phyloP scores from a whole-genome alignment of 2,113 vertebrate species.

The Pseudorectes ferrugineus region DNA sequence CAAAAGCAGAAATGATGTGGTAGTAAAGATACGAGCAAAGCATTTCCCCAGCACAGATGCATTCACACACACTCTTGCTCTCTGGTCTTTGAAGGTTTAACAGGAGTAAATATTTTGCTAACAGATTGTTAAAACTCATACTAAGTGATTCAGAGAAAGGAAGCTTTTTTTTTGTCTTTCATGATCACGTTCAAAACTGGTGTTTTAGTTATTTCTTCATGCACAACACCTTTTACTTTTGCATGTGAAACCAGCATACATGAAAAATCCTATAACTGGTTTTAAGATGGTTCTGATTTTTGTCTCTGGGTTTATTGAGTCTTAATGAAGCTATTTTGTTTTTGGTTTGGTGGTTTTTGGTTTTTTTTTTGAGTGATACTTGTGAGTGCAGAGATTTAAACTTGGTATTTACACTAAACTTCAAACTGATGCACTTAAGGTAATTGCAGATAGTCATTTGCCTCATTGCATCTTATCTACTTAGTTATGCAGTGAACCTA shows the following conservation, averaged over 20 bases:
- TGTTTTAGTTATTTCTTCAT: background rate
- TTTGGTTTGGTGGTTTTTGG: background rate
- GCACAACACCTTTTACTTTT: background rate
- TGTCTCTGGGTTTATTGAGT: background rate
- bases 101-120: background rate
- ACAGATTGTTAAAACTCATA: background rate
- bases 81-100: background rate
- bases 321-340: background rate
- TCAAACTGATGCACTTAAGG: conserved; percentile 53
- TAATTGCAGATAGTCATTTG: conserved; percentile 66
- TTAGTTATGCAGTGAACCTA: conserved; percentile 59
- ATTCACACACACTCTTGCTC: background rate
- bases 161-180: background rate
- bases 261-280: background rate
- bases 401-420: conserved; percentile 61
- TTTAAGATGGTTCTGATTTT: background rate
- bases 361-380: background rate
- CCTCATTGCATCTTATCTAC: conserved; percentile 56
- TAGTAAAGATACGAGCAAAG: background rate
- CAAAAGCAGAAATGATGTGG: background rate
- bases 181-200: background rate
- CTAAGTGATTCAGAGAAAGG: background rate
- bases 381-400: conserved; percentile 17
- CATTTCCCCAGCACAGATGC: background rate
- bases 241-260: background rate